Percentiles rank a stretch among this genome's conserved stretches.
Conservation (phyloP, 2,888 invertebrate genomes). For the Cantharis flavilabris region DNA sequence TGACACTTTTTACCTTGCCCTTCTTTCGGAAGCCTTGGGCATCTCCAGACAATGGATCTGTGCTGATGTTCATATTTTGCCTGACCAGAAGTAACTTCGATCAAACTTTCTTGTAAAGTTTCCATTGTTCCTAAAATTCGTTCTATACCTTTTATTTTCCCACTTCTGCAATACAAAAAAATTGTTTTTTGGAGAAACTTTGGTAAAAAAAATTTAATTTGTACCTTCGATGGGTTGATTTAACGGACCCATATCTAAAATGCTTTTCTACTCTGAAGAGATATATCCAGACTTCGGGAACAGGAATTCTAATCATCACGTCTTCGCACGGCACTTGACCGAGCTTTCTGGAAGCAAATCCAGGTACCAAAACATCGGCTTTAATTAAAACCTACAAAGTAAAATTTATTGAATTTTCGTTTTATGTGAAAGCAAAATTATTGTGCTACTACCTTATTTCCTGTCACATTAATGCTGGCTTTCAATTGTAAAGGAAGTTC, state of each 20-base stretch:
- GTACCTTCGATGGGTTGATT: slow-evolving; percentile 80
- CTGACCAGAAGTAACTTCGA: slow-evolving; percentile 94
- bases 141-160: slow-evolving; percentile 92
- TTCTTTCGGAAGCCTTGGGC: slow-evolving; percentile 95
- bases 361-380: slow-evolving; percentile 94
- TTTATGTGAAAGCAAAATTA: not conserved
- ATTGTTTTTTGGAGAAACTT: not conserved
- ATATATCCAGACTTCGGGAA: slow-evolving; percentile 99
- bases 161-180: slow-evolving; percentile 62
- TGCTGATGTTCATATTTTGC: slow-evolving; percentile 99
- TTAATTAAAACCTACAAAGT: slow-evolving; percentile 81
- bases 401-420: not conserved
- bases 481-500: slow-evolving; percentile 96
- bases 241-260: slow-evolving; percentile 96
- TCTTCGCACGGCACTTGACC: slow-evolving; percentile 98
- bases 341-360: slow-evolving; percentile 92
- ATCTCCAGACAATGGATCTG: slow-evolving; percentile 96
- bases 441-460: slow-evolving; percentile 67
- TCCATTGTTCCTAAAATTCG: slow-evolving; percentile 90
- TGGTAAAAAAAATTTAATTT: not conserved
- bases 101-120: slow-evolving; percentile 85
- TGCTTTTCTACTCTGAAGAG: slow-evolving; percentile 97
- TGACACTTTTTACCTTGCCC: slow-evolving; percentile 79
- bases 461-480: slow-evolving; percentile 85
- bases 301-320: slow-evolving; percentile 93